phyloP scores from a whole-genome alignment of 1,140 invertebrate species.

The Orius insidiosus region DNA sequence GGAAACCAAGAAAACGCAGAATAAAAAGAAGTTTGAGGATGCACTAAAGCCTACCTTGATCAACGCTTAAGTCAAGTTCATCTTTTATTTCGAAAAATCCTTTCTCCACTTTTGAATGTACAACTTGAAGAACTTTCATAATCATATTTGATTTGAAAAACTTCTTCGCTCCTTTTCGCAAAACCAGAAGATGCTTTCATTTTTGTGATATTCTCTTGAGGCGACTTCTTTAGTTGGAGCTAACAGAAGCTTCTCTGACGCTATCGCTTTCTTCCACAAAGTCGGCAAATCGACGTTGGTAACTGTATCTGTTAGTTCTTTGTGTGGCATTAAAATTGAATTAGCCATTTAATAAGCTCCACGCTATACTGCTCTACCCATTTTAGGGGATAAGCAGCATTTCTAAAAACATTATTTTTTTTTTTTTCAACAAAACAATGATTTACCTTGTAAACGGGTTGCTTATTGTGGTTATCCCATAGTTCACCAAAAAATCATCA shows the following conservation, averaged over 20 bases:
- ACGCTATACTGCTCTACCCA: constrained; percentile 63
- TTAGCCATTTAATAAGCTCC: constrained; percentile 81
- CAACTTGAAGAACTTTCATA: constrained; percentile 6
- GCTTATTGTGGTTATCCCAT: too few relatives aligned
- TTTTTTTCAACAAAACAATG: too few relatives aligned
- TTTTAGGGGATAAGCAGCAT: constrained; percentile 11
- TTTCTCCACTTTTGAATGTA: constrained; percentile 4
- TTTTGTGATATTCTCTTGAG: constrained; percentile 29
- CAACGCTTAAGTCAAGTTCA: constrained; percentile 3
- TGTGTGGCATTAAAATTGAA: constrained; percentile 62
- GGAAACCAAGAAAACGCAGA: neutral
- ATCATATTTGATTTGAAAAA: constrained; percentile 10
- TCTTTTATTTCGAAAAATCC: constrained; percentile 8
- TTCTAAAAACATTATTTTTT: neutral
- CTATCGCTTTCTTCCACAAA: constrained; percentile 9
- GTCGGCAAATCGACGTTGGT: constrained; percentile 34
- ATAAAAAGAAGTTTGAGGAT: neutral
- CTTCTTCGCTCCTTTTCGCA: constrained; percentile 40
- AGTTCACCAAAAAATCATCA: too few relatives aligned
- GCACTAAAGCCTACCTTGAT: constrained; percentile 9
- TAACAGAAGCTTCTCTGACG: constrained; percentile 33
- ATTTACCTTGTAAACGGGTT: too few relatives aligned
- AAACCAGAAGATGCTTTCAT: constrained; percentile 36
- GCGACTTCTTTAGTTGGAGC: constrained; percentile 31
- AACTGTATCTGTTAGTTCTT: constrained; percentile 34